Evolutionary conservation across 1,140 invertebrate genomes (phyloP).

Genomic region (Leucophenga varia): DNA sequence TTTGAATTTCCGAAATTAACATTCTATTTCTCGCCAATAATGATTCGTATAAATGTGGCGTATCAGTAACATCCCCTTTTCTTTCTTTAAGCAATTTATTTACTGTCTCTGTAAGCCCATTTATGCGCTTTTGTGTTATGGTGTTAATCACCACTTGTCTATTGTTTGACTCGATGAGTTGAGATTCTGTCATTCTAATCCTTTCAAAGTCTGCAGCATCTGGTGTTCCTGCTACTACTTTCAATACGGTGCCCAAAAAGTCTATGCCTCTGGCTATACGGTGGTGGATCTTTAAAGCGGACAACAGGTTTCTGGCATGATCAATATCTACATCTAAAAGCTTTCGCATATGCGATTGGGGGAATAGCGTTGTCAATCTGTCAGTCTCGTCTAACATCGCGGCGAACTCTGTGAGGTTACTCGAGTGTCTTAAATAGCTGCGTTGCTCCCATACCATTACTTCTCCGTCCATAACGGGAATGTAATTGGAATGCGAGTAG

Average conservation of each 20-base stretch:
- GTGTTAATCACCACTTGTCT: neutral
- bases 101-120: neutral
- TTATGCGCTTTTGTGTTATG: neutral
- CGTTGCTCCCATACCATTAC: constrained; percentile 3
- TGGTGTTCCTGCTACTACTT: constrained; percentile 5
- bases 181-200: constrained; percentile 1
- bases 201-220: constrained; percentile 1
- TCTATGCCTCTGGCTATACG: too few species aligned
- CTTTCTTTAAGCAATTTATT: constrained; percentile 2
- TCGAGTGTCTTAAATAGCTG: constrained; percentile 8
- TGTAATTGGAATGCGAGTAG: too few species aligned
- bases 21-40: neutral
- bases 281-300: neutral
- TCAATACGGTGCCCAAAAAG: constrained; percentile 8
- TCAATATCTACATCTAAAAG: constrained; percentile 5
- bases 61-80: constrained; percentile 1
- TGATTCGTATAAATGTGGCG: neutral
- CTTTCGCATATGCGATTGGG: constrained; percentile 2
- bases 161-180: neutral
- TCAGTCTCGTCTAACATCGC: constrained; percentile 6
- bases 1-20: constrained; percentile 3
- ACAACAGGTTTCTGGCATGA: neutral
- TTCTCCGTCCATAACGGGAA: neutral
- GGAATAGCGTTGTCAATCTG: constrained; percentile 1
- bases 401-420: constrained; percentile 4